A percentile compares a stretch with the other conserved stretches of the same genome.
phyloP scores from a whole-genome alignment of 2,113 vertebrate species.

The Gadus chalcogrammus region DNA sequence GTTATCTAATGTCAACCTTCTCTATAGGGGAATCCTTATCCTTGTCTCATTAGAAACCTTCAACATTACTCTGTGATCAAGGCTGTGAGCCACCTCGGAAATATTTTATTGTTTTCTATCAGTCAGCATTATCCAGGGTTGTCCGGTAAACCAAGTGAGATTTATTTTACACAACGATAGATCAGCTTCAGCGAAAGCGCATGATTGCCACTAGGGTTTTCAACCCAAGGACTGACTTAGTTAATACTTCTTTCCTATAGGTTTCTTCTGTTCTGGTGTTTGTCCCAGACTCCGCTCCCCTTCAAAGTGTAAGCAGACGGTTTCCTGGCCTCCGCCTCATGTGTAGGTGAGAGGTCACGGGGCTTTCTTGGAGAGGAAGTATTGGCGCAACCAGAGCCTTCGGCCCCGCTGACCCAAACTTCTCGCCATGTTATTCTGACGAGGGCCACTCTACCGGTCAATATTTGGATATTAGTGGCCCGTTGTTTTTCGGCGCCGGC shows the following conservation, averaged over 20 bases:
- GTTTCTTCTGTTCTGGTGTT: slow-evolving; percentile 5
- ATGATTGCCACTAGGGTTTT: background rate
- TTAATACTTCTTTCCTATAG: background rate
- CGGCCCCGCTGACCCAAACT: slow-evolving; percentile 20
- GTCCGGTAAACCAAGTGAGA: slow-evolving; percentile 45
- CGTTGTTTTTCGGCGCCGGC: slow-evolving; percentile 48
- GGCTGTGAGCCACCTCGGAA: slow-evolving; percentile 45
- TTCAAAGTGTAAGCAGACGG: background rate
- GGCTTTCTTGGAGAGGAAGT: slow-evolving; percentile 28
- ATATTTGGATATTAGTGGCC: slow-evolving; percentile 48
- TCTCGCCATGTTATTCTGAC: slow-evolving; percentile 36
- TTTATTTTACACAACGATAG: slow-evolving; percentile 38
- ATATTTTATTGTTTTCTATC: slow-evolving; percentile 62
- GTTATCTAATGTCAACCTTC: too few relatives aligned
- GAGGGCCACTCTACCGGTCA: slow-evolving; percentile 31
- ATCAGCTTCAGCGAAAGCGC: slow-evolving; percentile 37
- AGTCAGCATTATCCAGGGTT: slow-evolving; percentile 51
- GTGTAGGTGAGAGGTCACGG: slow-evolving; percentile 50
- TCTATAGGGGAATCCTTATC: too few relatives aligned
- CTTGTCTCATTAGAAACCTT: too few relatives aligned
- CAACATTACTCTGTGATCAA: slow-evolving; percentile 6
- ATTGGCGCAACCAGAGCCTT: slow-evolving; percentile 35
- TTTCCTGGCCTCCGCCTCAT: slow-evolving; percentile 22
- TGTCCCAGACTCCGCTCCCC: background rate
- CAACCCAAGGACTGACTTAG: background rate